Percentiles rank a stretch among this genome's conserved stretches.
Evolutionary conservation across 2,113 vertebrate species (phyloP).

Genomic region (Machaerirhynchus nigripectus): DNA sequence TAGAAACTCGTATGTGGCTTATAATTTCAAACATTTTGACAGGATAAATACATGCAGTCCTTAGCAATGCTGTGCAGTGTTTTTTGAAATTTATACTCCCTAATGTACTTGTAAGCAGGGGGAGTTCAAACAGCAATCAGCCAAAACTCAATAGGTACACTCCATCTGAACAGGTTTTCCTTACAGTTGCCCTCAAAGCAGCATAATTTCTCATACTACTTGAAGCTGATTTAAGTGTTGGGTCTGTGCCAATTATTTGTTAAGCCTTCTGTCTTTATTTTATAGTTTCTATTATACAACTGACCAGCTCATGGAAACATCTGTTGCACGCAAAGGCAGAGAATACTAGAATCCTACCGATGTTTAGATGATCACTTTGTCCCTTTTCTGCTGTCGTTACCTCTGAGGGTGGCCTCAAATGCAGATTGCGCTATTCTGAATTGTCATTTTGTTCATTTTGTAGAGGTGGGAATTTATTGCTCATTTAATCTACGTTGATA

Average conservation of each 20-base stretch:
- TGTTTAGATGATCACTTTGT: background rate
- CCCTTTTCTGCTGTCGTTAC: background rate
- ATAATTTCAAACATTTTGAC: constrained; percentile 3
- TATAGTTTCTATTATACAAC: constrained; percentile 57
- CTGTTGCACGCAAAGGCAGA: constrained; percentile 58
- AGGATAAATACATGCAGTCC: constrained; percentile 4
- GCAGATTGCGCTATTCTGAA: background rate
- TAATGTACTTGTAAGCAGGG: constrained; percentile 42
- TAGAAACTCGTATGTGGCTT: constrained; percentile 27
- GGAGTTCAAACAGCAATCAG: constrained; percentile 70
- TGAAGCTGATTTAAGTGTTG: constrained; percentile 62
- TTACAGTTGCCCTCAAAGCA: constrained; percentile 55
- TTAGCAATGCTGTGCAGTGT: background rate
- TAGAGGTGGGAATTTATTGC: background rate
- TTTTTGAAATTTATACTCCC: constrained; percentile 47
- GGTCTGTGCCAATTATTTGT: constrained; percentile 63
- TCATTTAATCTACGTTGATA: background rate
- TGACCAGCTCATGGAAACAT: constrained; percentile 68
- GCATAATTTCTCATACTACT: constrained; percentile 66
- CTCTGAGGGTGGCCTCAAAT: background rate
- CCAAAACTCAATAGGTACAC: constrained; percentile 59
- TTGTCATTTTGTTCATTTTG: background rate
- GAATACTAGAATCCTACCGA: constrained; percentile 20
- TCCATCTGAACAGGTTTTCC: constrained; percentile 41
- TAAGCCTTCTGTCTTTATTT: constrained; percentile 65